Base-by-base conservation (phyloP, 2,888 invertebrate genomes). In the Tortrix viridana region DNA sequence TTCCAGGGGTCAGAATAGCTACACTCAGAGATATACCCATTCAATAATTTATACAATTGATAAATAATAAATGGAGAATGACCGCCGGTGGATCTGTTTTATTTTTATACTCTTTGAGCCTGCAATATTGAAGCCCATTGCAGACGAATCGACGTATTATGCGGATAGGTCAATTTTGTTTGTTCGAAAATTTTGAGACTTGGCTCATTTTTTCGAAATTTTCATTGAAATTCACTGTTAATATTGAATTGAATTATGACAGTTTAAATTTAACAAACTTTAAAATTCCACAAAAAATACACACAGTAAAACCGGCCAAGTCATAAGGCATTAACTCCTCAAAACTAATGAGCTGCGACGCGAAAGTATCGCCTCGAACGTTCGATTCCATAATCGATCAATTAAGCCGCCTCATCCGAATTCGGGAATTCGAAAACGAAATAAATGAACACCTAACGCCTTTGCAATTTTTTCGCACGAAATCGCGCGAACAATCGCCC, bases 41-140 rank as follows among this genome's bases (percentile, higher is more conserved):
- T 89, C 86, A 86, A 89, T 90, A 90, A 89, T 89, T 86, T 90
- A 92, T 91, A 90, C 89, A 85, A 88, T 89, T 89, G 86, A 88
- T 92, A 89, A 92, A 91, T 91, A 91, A 90, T 90, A 89, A 82
- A 86, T 85, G 71, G 75, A 72, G 65, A 69, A 74, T 71, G 73
- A 69, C 68, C 65, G 70, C 63, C 68, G 70, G 65, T 66, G 69
- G 71, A 69, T 65, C 69, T 80, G 73, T 81, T 82, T 83, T 82
- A 79, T 81, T 78, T 81, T 81, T 82, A 79, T 80, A 75, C 73
- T 69, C 69, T 70, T 57, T 57, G 62, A 62, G 56, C 56, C 56
- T 32, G 63, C 63, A 57, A 57, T 63, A 63, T 58, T 63, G 62
- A 53, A 57, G 12, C 41, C 19, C 22, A 50, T 57, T 50, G 56